Conservation (phyloP, 64 coral and sea anemone species). For the Montipora sp. region DNA sequence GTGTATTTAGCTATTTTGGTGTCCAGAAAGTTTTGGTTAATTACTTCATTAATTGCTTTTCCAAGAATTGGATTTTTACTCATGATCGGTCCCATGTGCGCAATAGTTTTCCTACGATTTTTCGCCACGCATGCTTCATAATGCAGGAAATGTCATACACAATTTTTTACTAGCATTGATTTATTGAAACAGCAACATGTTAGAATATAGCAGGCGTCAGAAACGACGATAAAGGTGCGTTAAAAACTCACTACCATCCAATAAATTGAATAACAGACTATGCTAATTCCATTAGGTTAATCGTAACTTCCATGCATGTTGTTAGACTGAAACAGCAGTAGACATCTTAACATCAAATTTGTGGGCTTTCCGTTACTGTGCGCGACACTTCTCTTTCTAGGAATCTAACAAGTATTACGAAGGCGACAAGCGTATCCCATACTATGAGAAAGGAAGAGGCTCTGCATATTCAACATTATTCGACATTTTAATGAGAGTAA, state of each 20-base stretch:
- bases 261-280: background rate
- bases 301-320: background rate
- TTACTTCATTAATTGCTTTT: background rate
- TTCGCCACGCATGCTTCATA: no score
- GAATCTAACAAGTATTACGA: constrained; percentile 43
- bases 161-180: background rate
- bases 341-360: background rate
- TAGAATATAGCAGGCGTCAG: background rate
- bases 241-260: background rate
- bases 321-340: no score
- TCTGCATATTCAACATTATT: constrained; percentile 36
- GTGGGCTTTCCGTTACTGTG: background rate
- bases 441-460: constrained; percentile 23
- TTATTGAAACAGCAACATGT: background rate
- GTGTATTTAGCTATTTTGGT: background rate
- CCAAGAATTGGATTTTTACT: background rate
- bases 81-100: background rate
- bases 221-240: background rate
- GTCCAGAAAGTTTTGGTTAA: background rate
- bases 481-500: constrained; percentile 29
- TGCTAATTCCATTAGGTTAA: background rate
- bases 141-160: no score
- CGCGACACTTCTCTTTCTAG: background rate
- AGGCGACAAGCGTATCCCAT: constrained; percentile 38
- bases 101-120: no score